Evolutionary conservation across 2,797 vertebrate species (phyloP), one percentile per base, ranked within the genome.

Genomic region (Melanotaenia trifasciata): DNA sequence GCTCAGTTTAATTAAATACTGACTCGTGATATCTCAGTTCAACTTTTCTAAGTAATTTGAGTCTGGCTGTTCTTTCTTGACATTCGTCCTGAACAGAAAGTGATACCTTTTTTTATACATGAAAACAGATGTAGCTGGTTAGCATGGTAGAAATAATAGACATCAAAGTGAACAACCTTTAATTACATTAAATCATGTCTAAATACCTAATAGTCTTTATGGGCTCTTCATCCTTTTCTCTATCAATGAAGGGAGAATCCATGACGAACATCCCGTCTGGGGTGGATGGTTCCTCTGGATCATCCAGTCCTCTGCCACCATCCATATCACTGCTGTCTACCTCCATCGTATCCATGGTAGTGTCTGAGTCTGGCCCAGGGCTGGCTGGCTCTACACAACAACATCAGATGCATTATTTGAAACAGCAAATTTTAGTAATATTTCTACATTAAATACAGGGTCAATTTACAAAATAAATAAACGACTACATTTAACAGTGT

Each of bases 261-360:
- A 97, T 95, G 88, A 96, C 96, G 65, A 98, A 99, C 81, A 97
- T 96, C 94, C 98, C 97, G 51, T 98, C 98, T 40, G 97, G 96
- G 22, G 96, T 97, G 78, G 97, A 97, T 1, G 96, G 94, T 75
- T 98, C 97, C 84, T 98, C 97, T 3, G 91, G 86, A 89, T 99
- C 97, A 26, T 98, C 98, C 74, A 98, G 90, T 56, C 95, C 92
- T 77, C 96, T 92, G 78, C 95, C 88, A 11, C 95, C 90, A 22
- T 98, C 97, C 86, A 97, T 92, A 74, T 99, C 97, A 54, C 93
- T 93, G 67, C 93, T 98, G 89, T 99, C 97, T 68, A 98, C 96
- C 81, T 98, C 97, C 97, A 98, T 99, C 4, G 96, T 97, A 80
- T 98, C 97, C 96, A 98, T 97, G 28, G 97, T 96, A 58, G 95